Conservation (phyloP, 1,140 invertebrate genomes). For the Tetramorium simillimum region DNA sequence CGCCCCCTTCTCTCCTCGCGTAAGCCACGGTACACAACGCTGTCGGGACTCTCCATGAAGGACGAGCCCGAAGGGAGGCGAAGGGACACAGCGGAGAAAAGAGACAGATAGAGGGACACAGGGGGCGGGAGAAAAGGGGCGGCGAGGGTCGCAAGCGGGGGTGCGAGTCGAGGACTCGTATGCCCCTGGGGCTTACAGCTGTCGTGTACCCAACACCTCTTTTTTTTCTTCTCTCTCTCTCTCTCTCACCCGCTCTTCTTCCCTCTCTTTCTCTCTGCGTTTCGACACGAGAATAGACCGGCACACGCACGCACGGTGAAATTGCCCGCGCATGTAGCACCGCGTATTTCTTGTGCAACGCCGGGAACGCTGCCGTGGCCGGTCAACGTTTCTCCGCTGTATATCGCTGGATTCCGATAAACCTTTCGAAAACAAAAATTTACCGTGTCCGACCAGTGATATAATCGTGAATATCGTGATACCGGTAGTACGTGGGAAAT, state of each 20-base stretch:
- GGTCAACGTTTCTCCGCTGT: slow-evolving; percentile 33
- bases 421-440: not conserved
- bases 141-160: slow-evolving; percentile 67
- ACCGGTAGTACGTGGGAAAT: not conserved
- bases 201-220: slow-evolving; percentile 83
- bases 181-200: slow-evolving; percentile 83
- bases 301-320: slow-evolving; percentile 64
- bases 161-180: slow-evolving; percentile 80
- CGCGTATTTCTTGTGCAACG: slow-evolving; percentile 67
- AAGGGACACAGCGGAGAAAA: not conserved
- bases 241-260: not conserved
- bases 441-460: not conserved
- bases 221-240: slow-evolving; percentile 48
- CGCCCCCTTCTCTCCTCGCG: slow-evolving; percentile 17
- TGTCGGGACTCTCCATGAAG: slow-evolving; percentile 60
- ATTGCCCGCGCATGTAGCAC: slow-evolving; percentile 66
- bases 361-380: slow-evolving; percentile 22
- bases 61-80: slow-evolving; percentile 12
- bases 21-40: slow-evolving; percentile 66
- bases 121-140: slow-evolving; percentile 56
- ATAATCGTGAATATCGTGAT: not conserved
- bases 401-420: slow-evolving; percentile 5
- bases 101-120: slow-evolving; percentile 7
- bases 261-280: slow-evolving; percentile 2
- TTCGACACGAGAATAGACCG: slow-evolving; percentile 47